Evolutionary conservation across 2,888 invertebrate species (phyloP).

Genomic region (Drosophila pegasa): DNA sequence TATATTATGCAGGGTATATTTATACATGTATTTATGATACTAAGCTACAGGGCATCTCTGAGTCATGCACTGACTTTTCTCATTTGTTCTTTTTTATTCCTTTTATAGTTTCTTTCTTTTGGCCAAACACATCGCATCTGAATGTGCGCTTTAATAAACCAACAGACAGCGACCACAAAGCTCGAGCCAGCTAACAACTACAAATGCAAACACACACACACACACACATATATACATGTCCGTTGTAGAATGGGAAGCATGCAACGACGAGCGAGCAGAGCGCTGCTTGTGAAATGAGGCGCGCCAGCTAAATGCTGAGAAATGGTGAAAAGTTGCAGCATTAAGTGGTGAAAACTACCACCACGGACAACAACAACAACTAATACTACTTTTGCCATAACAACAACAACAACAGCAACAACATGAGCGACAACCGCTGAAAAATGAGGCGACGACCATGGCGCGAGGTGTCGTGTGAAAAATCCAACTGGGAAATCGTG

Average conservation of each 20-base stretch:
- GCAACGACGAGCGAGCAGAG: constrained; percentile 34
- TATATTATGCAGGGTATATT: not conserved
- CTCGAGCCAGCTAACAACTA: constrained; percentile 42
- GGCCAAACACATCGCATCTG: constrained; percentile 46
- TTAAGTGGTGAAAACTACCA: constrained; percentile 65
- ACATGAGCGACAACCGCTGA: constrained; percentile 39
- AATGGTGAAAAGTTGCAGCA: constrained; percentile 71
- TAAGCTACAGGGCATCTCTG: constrained; percentile 15
- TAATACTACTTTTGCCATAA: constrained; percentile 18
- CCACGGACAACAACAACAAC: constrained; percentile 22
- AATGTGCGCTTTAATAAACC: constrained; percentile 66
- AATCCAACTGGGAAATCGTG: constrained; percentile 66
- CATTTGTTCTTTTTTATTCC: constrained; percentile 21
- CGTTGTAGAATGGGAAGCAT: constrained; percentile 67
- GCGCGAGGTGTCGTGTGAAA: constrained; percentile 59
- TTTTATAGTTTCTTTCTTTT: constrained; percentile 24
- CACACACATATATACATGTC: constrained; percentile 5
- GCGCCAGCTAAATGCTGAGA: constrained; percentile 61
- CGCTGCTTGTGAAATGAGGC: constrained; percentile 57
- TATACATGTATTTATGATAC: not conserved
- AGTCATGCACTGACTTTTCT: constrained; percentile 14
- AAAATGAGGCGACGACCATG: constrained; percentile 60
- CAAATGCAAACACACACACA: constrained; percentile 24
- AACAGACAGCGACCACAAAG: constrained; percentile 58
- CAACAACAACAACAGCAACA: constrained; percentile 34